phyloP scores from a whole-genome alignment of 2,888 invertebrate genomes.

The Ennomos quercinarius region DNA sequence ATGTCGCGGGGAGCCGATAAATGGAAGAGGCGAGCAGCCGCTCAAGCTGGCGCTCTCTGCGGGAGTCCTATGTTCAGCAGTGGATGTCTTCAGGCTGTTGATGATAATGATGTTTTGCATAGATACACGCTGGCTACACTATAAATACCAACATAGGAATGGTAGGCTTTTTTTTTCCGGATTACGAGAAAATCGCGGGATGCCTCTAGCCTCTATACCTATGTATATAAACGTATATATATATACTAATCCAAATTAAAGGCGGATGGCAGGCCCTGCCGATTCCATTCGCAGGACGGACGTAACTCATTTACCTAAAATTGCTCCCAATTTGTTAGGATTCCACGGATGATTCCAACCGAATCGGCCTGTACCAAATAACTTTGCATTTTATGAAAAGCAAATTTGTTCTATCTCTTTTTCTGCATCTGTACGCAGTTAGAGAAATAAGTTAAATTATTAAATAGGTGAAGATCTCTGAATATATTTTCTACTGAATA shows the following conservation, averaged over 20 bases:
- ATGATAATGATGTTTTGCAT: too few relatives aligned
- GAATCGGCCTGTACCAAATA: conserved; percentile 35
- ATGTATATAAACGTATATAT: background rate
- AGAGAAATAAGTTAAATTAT: background rate
- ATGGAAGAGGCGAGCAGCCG: too few relatives aligned
- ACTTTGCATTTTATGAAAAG: conserved; percentile 17
- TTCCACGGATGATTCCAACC: conserved; percentile 64
- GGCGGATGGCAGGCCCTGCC: conserved; percentile 54
- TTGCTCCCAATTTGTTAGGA: conserved; percentile 72
- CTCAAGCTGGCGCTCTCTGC: too few relatives aligned
- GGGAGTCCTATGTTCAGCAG: too few relatives aligned
- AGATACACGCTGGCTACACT: too few relatives aligned
- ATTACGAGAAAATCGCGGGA: too few relatives aligned
- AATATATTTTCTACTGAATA: too few relatives aligned
- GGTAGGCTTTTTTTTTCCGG: too few relatives aligned
- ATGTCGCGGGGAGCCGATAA: too few relatives aligned
- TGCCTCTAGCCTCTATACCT: background rate
- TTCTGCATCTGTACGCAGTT: background rate
- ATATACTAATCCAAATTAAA: conserved; percentile 56
- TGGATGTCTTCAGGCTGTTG: too few relatives aligned
- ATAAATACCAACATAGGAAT: too few relatives aligned
- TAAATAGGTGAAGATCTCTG: too few relatives aligned
- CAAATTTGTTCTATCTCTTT: conserved; percentile 4
- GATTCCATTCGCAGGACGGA: conserved; percentile 52
- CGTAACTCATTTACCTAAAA: conserved; percentile 71